phyloP scores from a whole-genome alignment of 2,888 invertebrate genomes.

The Drosophila aldrichi region DNA sequence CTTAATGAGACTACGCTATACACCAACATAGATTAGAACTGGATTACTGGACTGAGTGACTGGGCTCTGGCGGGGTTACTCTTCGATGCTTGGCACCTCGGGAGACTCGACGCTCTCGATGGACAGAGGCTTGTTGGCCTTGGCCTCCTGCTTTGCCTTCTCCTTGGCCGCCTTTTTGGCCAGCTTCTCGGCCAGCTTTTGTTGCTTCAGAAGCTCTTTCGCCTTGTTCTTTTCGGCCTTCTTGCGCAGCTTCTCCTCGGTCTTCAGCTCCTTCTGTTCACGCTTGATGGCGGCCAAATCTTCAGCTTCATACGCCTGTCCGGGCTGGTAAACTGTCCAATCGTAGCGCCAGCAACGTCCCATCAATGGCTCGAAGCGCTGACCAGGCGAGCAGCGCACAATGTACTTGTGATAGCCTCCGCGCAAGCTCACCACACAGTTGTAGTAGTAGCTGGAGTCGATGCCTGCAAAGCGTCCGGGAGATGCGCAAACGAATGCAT shows the following conservation, averaged over 20 bases:
- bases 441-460: constrained; percentile 71
- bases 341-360: constrained; percentile 71
- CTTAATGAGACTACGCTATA: constrained; percentile 50
- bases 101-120: constrained; percentile 48
- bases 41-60: neutral
- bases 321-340: constrained; percentile 53
- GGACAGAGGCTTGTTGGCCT: constrained; percentile 43
- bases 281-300: constrained; percentile 70
- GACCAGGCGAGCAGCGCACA: constrained; percentile 68
- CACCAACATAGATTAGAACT: constrained; percentile 61
- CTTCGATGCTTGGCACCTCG: constrained; percentile 23
- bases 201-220: constrained; percentile 68
- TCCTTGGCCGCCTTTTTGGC: constrained; percentile 76
- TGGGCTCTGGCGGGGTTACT: constrained; percentile 15
- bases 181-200: constrained; percentile 71
- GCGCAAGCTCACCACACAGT: constrained; percentile 58
- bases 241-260: constrained; percentile 64
- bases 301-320: constrained; percentile 45
- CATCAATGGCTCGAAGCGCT: constrained; percentile 63
- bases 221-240: constrained; percentile 68
- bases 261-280: constrained; percentile 72
- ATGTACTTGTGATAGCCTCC: constrained; percentile 72
- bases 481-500: constrained; percentile 50
- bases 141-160: constrained; percentile 65
- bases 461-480: constrained; percentile 60